Conservation (phyloP, 2,888 invertebrate species). For the Phengaris alcon region DNA sequence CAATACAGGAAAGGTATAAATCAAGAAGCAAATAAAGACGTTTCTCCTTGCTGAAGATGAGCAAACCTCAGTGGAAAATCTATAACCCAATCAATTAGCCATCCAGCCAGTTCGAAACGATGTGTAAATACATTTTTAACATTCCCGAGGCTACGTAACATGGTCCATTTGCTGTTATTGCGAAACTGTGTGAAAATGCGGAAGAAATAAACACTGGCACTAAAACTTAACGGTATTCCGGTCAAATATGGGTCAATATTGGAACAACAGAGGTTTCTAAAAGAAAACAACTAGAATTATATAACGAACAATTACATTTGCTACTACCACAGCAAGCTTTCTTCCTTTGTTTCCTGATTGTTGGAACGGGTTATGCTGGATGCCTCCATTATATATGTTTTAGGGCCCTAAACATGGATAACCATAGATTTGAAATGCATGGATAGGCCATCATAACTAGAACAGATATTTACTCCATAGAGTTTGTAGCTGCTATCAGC, state of each 20-base stretch:
- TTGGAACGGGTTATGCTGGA: conserved; percentile 12
- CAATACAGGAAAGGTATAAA: conserved; percentile 14
- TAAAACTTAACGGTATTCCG: conserved; percentile 16
- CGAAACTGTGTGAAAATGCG: conserved; percentile 26
- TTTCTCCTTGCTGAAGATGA: not conserved
- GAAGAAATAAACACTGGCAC: conserved; percentile 21
- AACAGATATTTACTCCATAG: not conserved
- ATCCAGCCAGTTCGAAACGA: conserved; percentile 8
- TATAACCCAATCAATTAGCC: conserved; percentile 18
- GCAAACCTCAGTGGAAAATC: conserved; percentile 10
- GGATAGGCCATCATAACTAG: not conserved
- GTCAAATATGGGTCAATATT: conserved; percentile 22
- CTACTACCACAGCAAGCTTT: not conserved
- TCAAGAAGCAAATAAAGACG: conserved; percentile 5
- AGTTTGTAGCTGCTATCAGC: not conserved
- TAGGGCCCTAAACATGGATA: conserved; percentile 20
- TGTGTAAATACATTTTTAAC: conserved; percentile 24
- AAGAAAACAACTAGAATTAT: conserved; percentile 10
- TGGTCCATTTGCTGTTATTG: conserved; percentile 16
- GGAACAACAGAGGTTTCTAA: not conserved
- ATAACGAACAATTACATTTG: conserved; percentile 27
- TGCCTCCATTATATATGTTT: conserved; percentile 22
- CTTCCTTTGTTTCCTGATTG: conserved; percentile 15
- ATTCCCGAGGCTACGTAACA: not conserved
- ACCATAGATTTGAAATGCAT: not conserved